These are phyloP conservation scores for Drosophila cracens DNA, from an alignment of 2,888 invertebrate species.

Conservation along the genomic window DNA sequence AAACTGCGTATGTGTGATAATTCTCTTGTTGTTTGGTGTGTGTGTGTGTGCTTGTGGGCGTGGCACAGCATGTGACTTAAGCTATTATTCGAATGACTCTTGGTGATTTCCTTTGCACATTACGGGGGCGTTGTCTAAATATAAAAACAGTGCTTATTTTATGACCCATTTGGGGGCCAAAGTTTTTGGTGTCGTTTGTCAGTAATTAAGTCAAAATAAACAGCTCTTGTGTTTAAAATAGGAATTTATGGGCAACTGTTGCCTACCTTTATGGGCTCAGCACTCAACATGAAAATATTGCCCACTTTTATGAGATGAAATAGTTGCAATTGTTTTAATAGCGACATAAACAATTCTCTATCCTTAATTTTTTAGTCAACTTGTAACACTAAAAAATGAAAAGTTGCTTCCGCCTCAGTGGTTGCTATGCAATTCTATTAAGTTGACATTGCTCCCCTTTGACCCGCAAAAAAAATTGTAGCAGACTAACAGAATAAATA, in stretches of 20 bases:
- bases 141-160: constrained; percentile 57
- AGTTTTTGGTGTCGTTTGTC: constrained; percentile 18
- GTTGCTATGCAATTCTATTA: constrained; percentile 48
- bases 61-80: constrained; percentile 73
- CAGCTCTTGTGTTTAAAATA: constrained; percentile 12
- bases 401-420: neutral
- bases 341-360: constrained; percentile 5
- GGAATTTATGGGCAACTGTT: constrained; percentile 24
- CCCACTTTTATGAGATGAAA: constrained; percentile 40
- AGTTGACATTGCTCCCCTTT: constrained; percentile 8
- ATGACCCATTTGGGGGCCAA: constrained; percentile 64
- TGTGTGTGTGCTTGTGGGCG: constrained; percentile 61
- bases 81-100: constrained; percentile 47
- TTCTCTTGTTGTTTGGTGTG: constrained; percentile 26
- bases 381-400: constrained; percentile 21
- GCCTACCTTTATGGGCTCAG: constrained; percentile 27
- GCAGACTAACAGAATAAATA: constrained; percentile 74
- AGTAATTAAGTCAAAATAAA: constrained; percentile 38
- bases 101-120: constrained; percentile 65
- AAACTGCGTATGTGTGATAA: constrained; percentile 61
- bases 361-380: neutral
- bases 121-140: constrained; percentile 34
- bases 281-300: constrained; percentile 18
- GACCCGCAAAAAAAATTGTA: constrained; percentile 35
- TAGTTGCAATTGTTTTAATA: constrained; percentile 15